Conservation (phyloP, 2,888 invertebrate species). For the Sminthurinus aureus region DNA sequence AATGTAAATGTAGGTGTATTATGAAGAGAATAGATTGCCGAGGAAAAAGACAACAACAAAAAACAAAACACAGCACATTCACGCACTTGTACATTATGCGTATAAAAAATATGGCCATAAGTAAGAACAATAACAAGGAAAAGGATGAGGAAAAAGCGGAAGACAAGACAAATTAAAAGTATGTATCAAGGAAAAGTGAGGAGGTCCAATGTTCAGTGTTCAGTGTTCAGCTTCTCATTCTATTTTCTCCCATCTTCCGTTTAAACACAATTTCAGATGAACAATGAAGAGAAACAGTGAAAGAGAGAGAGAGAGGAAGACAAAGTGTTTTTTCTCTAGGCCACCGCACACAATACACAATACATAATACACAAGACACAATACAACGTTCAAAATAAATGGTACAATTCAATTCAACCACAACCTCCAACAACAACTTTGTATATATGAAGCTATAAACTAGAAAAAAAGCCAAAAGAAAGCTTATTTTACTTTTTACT, state of each 20-base stretch:
- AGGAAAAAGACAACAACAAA: not conserved
- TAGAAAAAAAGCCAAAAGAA: too few relatives aligned
- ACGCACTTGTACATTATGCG: not conserved
- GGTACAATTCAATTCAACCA: too few relatives aligned
- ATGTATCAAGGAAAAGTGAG: slow-evolving; percentile 11
- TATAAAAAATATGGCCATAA: too few relatives aligned
- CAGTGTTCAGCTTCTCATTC: not conserved
- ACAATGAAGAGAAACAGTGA: not conserved
- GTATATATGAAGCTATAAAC: too few relatives aligned
- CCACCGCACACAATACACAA: too few relatives aligned
- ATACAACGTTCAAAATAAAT: too few relatives aligned
- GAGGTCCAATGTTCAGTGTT: not conserved
- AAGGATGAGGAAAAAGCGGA: not conserved
- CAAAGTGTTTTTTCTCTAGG: too few relatives aligned
- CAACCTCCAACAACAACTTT: too few relatives aligned
- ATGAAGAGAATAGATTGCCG: too few relatives aligned
- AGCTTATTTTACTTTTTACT: too few relatives aligned
- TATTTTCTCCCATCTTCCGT: not conserved
- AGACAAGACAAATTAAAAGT: slow-evolving; percentile 18
- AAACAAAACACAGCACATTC: not conserved
- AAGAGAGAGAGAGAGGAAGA: not conserved
- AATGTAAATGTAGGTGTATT: not conserved
- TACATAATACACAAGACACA: too few relatives aligned
- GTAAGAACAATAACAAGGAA: too few relatives aligned
- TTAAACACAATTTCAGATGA: not conserved